Percentiles rank a stretch among this genome's conserved stretches.
Conservation (phyloP, 2,888 invertebrate genomes). For the Entomobrya multifasciata region DNA sequence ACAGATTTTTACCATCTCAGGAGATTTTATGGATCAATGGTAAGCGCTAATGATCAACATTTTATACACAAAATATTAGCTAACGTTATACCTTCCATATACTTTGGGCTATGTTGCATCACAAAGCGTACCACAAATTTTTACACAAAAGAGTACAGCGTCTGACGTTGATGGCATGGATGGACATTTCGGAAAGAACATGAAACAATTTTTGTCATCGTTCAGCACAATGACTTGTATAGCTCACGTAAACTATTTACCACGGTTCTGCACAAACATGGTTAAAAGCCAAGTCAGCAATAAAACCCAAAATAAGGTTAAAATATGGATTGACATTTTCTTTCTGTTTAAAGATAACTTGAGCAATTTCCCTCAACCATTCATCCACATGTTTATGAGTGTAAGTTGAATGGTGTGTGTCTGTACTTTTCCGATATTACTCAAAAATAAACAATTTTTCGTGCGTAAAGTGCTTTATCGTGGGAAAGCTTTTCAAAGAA, state of each 20-base stretch:
- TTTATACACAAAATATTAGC: constrained; percentile 5
- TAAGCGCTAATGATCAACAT: constrained; percentile 62
- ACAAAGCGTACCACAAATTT: too few relatives aligned
- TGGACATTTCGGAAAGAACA: too few relatives aligned
- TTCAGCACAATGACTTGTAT: too few relatives aligned
- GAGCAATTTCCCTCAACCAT: constrained; percentile 27
- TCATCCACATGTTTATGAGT: constrained; percentile 49
- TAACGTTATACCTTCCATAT: not conserved
- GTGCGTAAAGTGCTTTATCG: constrained; percentile 39
- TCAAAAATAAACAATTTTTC: constrained; percentile 65
- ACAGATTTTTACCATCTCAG: constrained; percentile 77
- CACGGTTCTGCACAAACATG: too few relatives aligned
- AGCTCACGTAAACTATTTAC: too few relatives aligned
- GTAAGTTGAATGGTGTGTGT: constrained; percentile 37
- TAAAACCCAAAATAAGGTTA: too few relatives aligned
- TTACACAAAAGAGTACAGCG: too few relatives aligned
- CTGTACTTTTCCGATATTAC: constrained; percentile 55
- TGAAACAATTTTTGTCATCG: too few relatives aligned
- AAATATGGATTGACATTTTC: constrained; percentile 17
- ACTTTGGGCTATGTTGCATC: constrained; percentile 2
- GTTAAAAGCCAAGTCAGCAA: too few relatives aligned
- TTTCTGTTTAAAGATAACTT: constrained; percentile 4
- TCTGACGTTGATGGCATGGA: too few relatives aligned
- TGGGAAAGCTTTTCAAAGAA: constrained; percentile 51
- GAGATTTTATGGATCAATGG: constrained; percentile 78